Conservation (phyloP, 2,113 vertebrate genomes). For the Chionomys nivalis region DNA sequence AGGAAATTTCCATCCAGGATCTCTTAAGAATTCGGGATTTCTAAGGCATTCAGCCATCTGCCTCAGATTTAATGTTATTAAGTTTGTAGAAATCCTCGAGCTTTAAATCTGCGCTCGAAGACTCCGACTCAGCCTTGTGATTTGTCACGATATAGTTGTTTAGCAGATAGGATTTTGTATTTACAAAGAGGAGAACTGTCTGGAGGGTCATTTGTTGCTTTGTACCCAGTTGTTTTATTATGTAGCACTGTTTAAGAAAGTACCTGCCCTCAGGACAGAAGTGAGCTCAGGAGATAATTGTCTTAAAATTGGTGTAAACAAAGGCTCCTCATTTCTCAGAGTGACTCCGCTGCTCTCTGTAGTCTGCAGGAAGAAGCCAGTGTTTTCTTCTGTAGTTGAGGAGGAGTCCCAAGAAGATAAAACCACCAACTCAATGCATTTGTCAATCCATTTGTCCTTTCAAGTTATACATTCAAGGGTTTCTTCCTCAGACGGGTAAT, state of each 20-base stretch:
- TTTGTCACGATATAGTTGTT: conserved; percentile 41
- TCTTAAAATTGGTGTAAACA: conserved; percentile 54
- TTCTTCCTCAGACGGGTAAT: not conserved
- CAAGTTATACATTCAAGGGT: not conserved
- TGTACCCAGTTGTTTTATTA: conserved; percentile 25
- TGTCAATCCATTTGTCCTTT: not conserved
- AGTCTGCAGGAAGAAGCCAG: not conserved
- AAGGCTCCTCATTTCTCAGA: not conserved
- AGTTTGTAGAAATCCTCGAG: conserved; percentile 68
- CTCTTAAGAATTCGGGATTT: conserved; percentile 62
- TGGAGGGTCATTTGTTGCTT: not conserved
- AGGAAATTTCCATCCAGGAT: conserved; percentile 19
- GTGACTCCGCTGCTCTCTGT: not conserved
- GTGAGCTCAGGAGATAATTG: conserved; percentile 55
- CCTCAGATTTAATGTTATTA: conserved; percentile 77
- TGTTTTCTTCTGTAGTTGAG: not conserved
- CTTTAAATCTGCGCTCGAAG: conserved; percentile 71
- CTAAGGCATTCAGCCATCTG: conserved; percentile 79
- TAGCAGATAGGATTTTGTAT: conserved; percentile 45
- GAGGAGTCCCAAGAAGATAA: not conserved
- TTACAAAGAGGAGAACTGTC: conserved; percentile 39
- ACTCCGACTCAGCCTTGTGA: conserved; percentile 66
- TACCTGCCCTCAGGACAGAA: not conserved
- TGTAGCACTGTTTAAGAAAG: not conserved
- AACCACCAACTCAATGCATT: not conserved